Evolutionary conservation across 2,113 vertebrate genomes (phyloP).

Genomic region (Peromyscus californicus): DNA sequence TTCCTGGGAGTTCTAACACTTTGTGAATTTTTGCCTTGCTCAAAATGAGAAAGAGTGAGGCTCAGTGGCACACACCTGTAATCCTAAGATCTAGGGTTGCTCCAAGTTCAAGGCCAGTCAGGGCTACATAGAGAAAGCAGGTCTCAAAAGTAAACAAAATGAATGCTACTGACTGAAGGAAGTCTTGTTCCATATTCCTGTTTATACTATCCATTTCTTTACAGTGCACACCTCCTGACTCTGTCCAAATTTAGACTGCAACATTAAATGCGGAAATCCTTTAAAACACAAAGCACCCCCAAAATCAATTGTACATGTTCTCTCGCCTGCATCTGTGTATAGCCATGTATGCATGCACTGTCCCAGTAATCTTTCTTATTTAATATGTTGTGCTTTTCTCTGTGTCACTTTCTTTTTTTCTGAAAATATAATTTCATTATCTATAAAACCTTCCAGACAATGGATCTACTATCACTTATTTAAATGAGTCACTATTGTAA

Average conservation of each 20-base stretch:
- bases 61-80: background rate
- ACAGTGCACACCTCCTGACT: background rate
- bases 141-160: background rate
- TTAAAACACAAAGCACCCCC: conserved; percentile 11
- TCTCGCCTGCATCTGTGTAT: background rate
- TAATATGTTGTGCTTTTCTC: background rate
- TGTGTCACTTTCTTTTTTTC: background rate
- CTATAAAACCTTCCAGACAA: background rate
- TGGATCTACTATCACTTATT: background rate
- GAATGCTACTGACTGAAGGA: background rate
- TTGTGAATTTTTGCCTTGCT: conserved; percentile 22
- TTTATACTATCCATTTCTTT: conserved; percentile 13
- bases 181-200: background rate
- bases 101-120: background rate
- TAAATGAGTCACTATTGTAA: conserved; percentile 41
- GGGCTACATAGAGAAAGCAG: background rate
- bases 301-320: background rate
- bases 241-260: background rate
- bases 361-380: conserved; percentile 13
- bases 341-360: background rate
- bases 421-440: conserved; percentile 1
- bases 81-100: background rate
- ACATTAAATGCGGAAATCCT: conserved; percentile 39
- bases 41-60: conserved; percentile 30
- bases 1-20: background rate